Evolutionary conservation across 1,140 invertebrate species (phyloP).

Genomic region (Pseudachorutes palmiensis): DNA sequence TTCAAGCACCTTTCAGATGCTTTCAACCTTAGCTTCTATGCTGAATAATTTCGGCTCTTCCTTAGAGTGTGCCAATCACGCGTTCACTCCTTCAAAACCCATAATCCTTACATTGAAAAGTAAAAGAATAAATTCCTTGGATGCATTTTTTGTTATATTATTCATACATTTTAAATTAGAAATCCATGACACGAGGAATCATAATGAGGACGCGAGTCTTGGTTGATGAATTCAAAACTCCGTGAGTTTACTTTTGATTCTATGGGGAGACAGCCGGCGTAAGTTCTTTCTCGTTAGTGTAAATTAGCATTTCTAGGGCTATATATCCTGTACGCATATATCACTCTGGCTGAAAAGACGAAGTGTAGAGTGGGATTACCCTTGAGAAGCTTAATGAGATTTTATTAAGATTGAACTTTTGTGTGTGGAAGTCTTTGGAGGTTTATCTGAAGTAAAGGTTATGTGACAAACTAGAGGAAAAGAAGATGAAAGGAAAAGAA

Average conservation of each 20-base stretch:
- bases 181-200: too few species aligned
- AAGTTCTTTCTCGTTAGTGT: neutral
- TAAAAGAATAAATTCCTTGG: too few species aligned
- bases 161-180: too few species aligned
- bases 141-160: too few species aligned
- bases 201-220: too few species aligned
- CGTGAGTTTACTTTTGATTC: too few species aligned
- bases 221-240: too few species aligned
- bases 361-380: conserved; percentile 8
- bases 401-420: conserved; percentile 13
- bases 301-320: conserved; percentile 10
- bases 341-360: neutral
- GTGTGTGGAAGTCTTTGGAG: conserved; percentile 1
- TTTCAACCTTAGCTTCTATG: too few species aligned
- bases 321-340: neutral
- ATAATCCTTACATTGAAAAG: too few species aligned
- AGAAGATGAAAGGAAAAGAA: conserved; percentile 8
- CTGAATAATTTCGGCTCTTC: too few species aligned
- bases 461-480: neutral
- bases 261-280: neutral
- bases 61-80: too few species aligned
- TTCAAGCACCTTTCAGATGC: neutral
- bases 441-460: conserved; percentile 6
- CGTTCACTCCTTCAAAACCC: too few species aligned
- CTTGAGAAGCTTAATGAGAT: neutral